Evolutionary conservation across 2,113 vertebrate genomes (phyloP).

Genomic region (Pangasianodon hypophthalmus): DNA sequence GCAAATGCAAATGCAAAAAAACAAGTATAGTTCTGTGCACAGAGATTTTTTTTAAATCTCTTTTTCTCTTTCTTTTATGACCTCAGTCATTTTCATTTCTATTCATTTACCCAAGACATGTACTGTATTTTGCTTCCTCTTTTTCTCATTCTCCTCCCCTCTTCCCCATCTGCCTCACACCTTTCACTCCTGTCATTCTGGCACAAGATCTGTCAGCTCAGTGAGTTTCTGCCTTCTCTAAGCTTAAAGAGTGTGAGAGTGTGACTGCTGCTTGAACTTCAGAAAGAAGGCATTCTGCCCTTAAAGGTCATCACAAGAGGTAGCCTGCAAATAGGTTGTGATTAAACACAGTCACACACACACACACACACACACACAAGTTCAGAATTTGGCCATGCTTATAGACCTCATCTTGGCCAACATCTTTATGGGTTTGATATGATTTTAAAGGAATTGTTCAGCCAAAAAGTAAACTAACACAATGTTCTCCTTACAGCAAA

Average conservation of each 20-base stretch:
- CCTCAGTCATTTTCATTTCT: neutral
- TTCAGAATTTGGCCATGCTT: neutral
- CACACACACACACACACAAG: neutral
- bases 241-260: conserved; percentile 33
- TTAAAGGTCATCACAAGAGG: conserved; percentile 56
- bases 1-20: neutral
- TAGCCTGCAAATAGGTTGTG: conserved; percentile 58
- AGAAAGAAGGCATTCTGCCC: conserved; percentile 32
- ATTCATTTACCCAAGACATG: neutral
- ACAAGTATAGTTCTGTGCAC: neutral
- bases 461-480: neutral
- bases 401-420: conserved; percentile 3
- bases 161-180: conserved; percentile 24
- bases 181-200: conserved; percentile 42
- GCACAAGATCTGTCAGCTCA: conserved; percentile 40
- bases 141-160: conserved; percentile 12
- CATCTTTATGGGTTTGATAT: conserved; percentile 24
- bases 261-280: conserved; percentile 44
- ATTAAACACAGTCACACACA: conserved; percentile 42
- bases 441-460: neutral
- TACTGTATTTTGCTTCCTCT: neutral
- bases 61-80: neutral
- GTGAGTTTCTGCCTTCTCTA: conserved; percentile 25
- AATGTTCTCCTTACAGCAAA: neutral
- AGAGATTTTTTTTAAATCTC: neutral